A percentile compares a stretch with the other conserved stretches of the same genome.
These are phyloP conservation scores for Physella acuta DNA, from an alignment of 1,140 invertebrate genomes.

Conservation along the genomic window DNA sequence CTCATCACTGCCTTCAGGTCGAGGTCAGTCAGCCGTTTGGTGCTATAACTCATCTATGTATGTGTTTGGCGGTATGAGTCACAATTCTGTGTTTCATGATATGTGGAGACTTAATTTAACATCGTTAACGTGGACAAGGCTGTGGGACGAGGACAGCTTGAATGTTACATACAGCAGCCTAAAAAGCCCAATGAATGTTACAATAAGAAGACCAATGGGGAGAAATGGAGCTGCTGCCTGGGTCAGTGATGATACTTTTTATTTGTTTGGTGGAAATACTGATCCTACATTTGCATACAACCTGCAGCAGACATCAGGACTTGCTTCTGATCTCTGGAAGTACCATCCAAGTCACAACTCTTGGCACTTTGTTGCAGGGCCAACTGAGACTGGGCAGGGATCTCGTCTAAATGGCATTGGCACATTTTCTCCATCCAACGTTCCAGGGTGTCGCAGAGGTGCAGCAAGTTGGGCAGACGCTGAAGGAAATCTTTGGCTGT, in stretches of 20 bases:
- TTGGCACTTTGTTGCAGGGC: conserved; percentile 30
- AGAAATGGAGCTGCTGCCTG: conserved; percentile 39
- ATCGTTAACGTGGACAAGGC: conserved; percentile 32
- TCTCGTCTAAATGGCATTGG: conserved; percentile 20
- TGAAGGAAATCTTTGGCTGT: conserved; percentile 38
- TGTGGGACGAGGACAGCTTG: conserved; percentile 11
- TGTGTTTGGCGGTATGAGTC: conserved; percentile 38
- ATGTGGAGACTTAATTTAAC: conserved; percentile 37
- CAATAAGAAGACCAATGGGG: conserved; percentile 29
- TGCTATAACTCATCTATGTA: conserved; percentile 32
- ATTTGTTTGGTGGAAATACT: conserved; percentile 44
- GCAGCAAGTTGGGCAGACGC: conserved; percentile 35
- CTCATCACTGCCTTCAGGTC: conserved; percentile 25
- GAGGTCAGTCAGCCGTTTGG: conserved; percentile 37
- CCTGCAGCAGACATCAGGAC: conserved; percentile 30
- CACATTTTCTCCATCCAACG: not conserved
- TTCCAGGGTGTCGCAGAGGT: conserved; percentile 34
- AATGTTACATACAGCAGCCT: too few species aligned
- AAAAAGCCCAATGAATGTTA: not conserved
- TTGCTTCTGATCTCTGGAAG: conserved; percentile 38
- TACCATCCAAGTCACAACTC: conserved; percentile 27
- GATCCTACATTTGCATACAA: conserved; percentile 21
- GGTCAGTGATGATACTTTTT: conserved; percentile 26
- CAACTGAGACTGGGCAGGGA: conserved; percentile 5
- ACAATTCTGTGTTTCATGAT: conserved; percentile 32